Conservation (phyloP, 2,797 vertebrate genomes). For the Bovichtus diacanthus region DNA sequence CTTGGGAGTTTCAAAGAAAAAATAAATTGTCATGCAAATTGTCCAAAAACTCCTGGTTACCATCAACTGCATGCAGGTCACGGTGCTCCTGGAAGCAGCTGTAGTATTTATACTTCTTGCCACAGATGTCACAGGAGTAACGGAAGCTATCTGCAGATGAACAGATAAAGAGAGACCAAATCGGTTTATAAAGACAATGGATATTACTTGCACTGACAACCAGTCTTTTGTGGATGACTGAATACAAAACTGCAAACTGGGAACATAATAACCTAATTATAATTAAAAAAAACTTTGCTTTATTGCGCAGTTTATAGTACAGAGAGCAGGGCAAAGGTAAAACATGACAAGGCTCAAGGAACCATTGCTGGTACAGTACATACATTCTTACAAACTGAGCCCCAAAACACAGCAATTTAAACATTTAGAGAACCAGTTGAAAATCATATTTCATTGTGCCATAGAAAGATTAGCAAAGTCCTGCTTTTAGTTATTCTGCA, state of each 20-base stretch:
- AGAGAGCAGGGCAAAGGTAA: background rate
- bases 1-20: slow-evolving; percentile 7
- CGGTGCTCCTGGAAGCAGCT: slow-evolving; percentile 99
- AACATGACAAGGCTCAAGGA: background rate
- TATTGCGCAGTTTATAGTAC: background rate
- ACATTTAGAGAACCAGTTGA: background rate
- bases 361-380: background rate
- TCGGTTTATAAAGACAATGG: slow-evolving; percentile 21
- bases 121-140: slow-evolving; percentile 98
- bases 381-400: background rate
- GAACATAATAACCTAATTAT: background rate
- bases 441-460: background rate
- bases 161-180: slow-evolving; percentile 27
- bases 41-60: slow-evolving; percentile 76
- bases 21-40: slow-evolving; percentile 29
- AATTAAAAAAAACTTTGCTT: background rate
- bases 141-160: slow-evolving; percentile 92
- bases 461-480: background rate
- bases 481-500: slow-evolving; percentile 2
- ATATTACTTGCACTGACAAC: background rate
- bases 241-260: background rate
- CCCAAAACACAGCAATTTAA: background rate
- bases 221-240: background rate
- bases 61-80: slow-evolving; percentile 97
- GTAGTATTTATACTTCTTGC: slow-evolving; percentile 99